phyloP scores from a whole-genome alignment of 2,113 vertebrate genomes.

The Origma solitaria region DNA sequence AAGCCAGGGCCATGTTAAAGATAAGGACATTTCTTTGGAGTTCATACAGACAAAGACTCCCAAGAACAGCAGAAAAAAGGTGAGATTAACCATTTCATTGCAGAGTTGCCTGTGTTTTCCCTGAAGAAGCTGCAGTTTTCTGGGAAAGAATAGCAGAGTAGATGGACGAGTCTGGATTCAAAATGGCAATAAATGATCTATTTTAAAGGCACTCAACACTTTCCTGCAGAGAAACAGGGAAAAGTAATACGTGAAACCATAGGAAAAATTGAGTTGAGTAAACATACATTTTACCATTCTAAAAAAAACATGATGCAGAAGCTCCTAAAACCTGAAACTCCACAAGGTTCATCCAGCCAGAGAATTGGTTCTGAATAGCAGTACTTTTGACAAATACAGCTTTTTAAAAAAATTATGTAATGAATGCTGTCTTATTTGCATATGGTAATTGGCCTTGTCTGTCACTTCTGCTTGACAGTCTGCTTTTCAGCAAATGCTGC shows the following conservation, averaged over 20 bases:
- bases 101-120: neutral
- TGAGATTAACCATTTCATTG: neutral
- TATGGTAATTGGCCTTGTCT: constrained; percentile 46
- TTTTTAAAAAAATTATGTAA: neutral
- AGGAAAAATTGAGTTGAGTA: neutral
- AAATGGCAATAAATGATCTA: neutral
- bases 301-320: neutral
- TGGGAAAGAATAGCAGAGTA: neutral
- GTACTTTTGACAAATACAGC: neutral
- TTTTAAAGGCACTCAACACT: neutral
- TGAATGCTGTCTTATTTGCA: neutral
- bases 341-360: neutral
- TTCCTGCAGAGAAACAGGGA: neutral
- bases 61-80: neutral
- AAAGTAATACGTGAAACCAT: neutral
- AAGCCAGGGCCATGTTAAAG: neutral
- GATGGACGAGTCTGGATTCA: neutral
- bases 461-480: constrained; percentile 26
- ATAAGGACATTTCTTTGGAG: neutral
- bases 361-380: neutral
- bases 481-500: constrained; percentile 18
- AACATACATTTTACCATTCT: neutral
- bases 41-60: neutral
- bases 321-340: neutral
- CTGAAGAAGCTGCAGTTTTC: neutral